phyloP scores from a whole-genome alignment of 2,797 vertebrate genomes.

The Hoplostethus mediterraneus region DNA sequence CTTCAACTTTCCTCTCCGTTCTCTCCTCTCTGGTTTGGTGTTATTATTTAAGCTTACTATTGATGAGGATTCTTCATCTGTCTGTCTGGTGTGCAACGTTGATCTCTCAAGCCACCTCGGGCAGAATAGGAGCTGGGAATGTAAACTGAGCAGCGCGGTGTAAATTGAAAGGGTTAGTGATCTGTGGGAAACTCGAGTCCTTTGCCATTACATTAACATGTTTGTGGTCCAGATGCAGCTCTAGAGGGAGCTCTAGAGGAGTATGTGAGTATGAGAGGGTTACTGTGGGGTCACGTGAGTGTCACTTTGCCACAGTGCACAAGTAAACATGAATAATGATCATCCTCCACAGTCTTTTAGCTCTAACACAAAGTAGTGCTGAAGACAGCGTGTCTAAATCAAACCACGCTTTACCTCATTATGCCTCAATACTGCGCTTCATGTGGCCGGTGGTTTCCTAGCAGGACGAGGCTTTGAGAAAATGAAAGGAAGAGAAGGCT shows the following conservation, averaged over 20 bases:
- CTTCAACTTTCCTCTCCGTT: neutral
- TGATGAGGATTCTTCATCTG: conserved; percentile 25
- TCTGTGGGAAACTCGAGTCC: conserved; percentile 71
- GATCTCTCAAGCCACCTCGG: conserved; percentile 15
- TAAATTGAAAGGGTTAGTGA: conserved; percentile 76
- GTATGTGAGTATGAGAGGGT: no score
- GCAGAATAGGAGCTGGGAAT: conserved; percentile 38
- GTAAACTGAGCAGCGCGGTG: conserved; percentile 72
- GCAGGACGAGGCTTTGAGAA: conserved; percentile 37
- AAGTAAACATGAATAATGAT: neutral
- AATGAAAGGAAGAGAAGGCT: conserved; percentile 33
- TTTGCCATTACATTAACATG: conserved; percentile 49
- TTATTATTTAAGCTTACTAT: conserved; percentile 20
- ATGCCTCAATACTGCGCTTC: conserved; percentile 27
- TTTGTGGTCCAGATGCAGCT: conserved; percentile 44
- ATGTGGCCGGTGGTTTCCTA: conserved; percentile 25
- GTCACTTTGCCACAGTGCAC: neutral
- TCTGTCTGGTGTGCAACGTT: neutral
- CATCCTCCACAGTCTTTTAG: neutral
- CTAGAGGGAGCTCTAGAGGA: no score
- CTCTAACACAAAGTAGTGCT: neutral
- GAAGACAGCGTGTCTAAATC: conserved; percentile 21
- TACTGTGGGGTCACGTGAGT: neutral
- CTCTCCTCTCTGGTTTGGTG: neutral
- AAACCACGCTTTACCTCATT: conserved; percentile 16